Evolutionary conservation across 1,140 invertebrate genomes (phyloP), one percentile per base, ranked within the genome.

Genomic region (Druon quercuslanigerum): DNA sequence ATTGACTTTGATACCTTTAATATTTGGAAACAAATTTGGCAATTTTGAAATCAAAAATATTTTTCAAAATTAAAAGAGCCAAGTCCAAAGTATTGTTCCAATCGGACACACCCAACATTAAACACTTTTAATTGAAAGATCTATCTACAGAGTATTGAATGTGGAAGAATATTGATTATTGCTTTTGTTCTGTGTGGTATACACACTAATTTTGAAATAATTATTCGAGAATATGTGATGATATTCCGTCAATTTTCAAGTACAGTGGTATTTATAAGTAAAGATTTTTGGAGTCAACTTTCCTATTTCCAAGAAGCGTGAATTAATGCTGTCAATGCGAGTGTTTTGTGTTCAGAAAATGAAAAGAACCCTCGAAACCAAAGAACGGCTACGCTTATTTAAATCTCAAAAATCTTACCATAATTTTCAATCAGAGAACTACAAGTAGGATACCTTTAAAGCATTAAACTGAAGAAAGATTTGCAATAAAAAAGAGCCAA

Each of bases 181-280:
- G 16, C 16, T 16, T 20, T 57, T 40, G 25, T 66, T 40, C 2
- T 40, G 33, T 66, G 25, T 66, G 25, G 25, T 16, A 7, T 66
- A 7, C n/a, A 33, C 6, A 40, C 60, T 66, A 16, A 14, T 66
- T 40, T 54, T 2, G 52, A 54, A 5, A 54, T 16, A 17, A 54
- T 17, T 17, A 54, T 54, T 66, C 60, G 60, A 40, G 2, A 66
- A 16, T 66, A 66, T 20, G 16, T 56, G n/a, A 33, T 66, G 3
- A 66, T 20, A 66, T 66, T 16, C 60, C 25, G 20, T 66, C 25
- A 66, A 66, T 4, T 66, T 25, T 66, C 60, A 33, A 66, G 20
- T 66, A 66, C 5, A n/a, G 60, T 66, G 60, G 60, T 66, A 66
- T 66, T 33, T 66, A 66, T 66, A 66, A 66, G 33, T 40, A 66